A percentile compares a stretch with the other conserved stretches of the same genome.
Evolutionary conservation across 2,888 invertebrate species (phyloP).

Genomic region (Dioctria rufipes): DNA sequence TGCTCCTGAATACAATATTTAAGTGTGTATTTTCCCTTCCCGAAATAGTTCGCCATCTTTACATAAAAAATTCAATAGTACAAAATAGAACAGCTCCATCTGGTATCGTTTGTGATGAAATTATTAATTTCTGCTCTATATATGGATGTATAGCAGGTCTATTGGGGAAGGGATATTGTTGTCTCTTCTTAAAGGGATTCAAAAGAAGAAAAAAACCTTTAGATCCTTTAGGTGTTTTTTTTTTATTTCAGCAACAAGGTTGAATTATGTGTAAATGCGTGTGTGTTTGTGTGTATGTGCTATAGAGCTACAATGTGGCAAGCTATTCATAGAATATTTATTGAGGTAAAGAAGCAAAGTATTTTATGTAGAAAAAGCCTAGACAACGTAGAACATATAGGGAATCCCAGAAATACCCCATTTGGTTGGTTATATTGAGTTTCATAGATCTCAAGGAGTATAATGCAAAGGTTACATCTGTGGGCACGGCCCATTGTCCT

Average conservation of each 20-base stretch:
- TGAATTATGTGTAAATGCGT: not conserved
- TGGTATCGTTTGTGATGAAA: slow-evolving; percentile 34
- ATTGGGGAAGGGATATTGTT: not conserved
- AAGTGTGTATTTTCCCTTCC: slow-evolving; percentile 2
- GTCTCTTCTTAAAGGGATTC: slow-evolving; percentile 22
- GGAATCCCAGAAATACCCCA: too few species aligned
- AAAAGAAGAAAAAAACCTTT: slow-evolving; percentile 16
- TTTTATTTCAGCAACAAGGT: slow-evolving; percentile 3
- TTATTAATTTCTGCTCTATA: slow-evolving; percentile 3
- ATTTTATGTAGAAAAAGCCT: too few species aligned
- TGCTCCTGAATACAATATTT: not conserved
- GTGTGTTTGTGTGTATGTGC: too few species aligned
- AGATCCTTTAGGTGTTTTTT: not conserved
- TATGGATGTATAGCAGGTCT: not conserved
- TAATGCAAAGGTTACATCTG: too few species aligned
- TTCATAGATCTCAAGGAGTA: too few species aligned
- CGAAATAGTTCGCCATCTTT: not conserved
- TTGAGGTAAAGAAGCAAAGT: not conserved
- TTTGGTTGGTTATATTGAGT: too few species aligned
- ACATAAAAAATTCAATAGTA: slow-evolving; percentile 6
- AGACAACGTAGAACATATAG: too few species aligned
- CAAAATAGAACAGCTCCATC: not conserved
- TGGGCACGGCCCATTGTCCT: too few species aligned
- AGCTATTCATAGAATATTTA: slow-evolving; percentile 27
- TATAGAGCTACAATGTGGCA: not conserved